Percentiles rank a stretch among this genome's conserved stretches.
Evolutionary conservation across 2,888 invertebrate genomes (phyloP).

Genomic region (Aromia moschata): DNA sequence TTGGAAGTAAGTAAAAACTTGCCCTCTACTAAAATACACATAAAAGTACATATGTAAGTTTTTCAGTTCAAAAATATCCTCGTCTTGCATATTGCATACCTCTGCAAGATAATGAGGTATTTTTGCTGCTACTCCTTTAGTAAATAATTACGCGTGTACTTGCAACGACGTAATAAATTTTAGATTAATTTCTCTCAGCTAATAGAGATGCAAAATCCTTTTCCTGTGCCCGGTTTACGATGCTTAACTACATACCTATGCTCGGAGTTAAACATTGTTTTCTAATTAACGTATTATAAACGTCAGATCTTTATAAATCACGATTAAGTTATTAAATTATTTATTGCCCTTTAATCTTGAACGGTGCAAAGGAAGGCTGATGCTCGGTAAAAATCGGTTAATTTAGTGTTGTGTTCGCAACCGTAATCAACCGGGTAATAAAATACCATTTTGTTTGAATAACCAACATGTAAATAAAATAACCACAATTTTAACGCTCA

Average conservation of each 20-base stretch:
- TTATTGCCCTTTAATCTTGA: constrained; percentile 13
- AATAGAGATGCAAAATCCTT: constrained; percentile 22
- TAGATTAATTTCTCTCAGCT: constrained; percentile 16
- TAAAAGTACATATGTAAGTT: too few relatives aligned
- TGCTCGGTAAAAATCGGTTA: constrained; percentile 1
- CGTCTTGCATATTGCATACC: too few relatives aligned
- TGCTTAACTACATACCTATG: constrained; percentile 32
- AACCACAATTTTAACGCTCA: too few relatives aligned
- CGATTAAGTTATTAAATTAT: constrained; percentile 30
- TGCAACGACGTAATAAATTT: constrained; percentile 15
- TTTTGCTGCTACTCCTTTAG: constrained; percentile 9
- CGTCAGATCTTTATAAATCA: constrained; percentile 33
- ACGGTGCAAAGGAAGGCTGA: constrained; percentile 2
- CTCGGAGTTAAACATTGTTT: constrained; percentile 38
- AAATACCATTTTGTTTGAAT: too few relatives aligned
- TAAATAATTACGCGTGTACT: constrained; percentile 12
- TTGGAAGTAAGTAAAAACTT: too few relatives aligned
- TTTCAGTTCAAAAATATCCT: too few relatives aligned
- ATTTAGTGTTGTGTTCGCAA: constrained; percentile 12
- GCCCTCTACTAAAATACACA: too few relatives aligned
- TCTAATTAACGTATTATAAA: constrained; percentile 34
- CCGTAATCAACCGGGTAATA: too few relatives aligned
- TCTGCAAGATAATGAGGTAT: constrained; percentile 24
- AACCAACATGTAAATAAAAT: too few relatives aligned
- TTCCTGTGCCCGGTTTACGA: constrained; percentile 26